Conservation (phyloP, 2,113 vertebrate species). For the Lepus americanus region DNA sequence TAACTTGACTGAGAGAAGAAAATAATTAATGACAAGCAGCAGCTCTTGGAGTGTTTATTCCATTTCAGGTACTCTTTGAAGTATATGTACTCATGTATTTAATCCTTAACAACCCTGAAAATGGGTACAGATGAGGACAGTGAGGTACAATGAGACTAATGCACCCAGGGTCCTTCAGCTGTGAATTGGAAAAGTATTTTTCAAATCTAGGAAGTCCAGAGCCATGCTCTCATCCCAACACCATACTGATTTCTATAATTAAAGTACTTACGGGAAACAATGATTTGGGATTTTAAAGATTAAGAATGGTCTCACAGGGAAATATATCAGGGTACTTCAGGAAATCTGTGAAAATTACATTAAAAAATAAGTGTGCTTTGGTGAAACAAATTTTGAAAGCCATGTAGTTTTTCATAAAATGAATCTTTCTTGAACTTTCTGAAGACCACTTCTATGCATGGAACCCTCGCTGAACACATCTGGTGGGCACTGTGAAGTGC, state of each 20-base stretch:
- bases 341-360: too few species aligned
- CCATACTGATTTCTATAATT: not conserved
- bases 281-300: not conserved
- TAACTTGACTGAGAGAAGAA: constrained; percentile 31
- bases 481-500: not conserved
- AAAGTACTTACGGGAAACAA: not conserved
- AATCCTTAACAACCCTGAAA: not conserved
- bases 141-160: not conserved
- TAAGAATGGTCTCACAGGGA: not conserved
- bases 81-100: constrained; percentile 18
- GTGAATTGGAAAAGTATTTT: not conserved
- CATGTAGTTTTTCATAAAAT: too few species aligned
- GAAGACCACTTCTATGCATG: too few species aligned
- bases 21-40: not conserved
- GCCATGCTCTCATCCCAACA: not conserved
- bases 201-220: not conserved
- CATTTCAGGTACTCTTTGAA: not conserved
- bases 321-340: not conserved
- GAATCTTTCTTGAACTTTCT: too few species aligned
- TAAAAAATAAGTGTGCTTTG: too few species aligned
- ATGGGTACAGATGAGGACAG: constrained; percentile 16
- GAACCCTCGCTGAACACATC: constrained; percentile 10
- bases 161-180: not conserved
- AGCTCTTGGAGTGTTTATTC: not conserved
- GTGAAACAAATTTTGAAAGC: too few species aligned